Evolutionary conservation across 2,797 vertebrate species (phyloP).

Genomic region (Chaenodraco wilsoni): DNA sequence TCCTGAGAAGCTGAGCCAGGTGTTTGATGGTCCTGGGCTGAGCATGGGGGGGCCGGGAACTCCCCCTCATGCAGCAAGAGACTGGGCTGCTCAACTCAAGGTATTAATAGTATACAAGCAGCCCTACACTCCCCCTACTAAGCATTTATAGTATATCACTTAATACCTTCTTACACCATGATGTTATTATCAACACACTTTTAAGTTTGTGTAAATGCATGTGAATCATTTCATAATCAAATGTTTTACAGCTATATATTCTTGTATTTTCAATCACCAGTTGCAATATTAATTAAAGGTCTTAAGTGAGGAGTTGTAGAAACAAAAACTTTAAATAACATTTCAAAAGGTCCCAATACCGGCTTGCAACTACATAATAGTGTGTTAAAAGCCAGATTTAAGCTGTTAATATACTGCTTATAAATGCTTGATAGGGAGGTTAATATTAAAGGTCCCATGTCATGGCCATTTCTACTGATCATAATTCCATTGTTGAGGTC

Average conservation of each 20-base stretch:
- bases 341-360: background rate
- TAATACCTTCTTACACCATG: background rate
- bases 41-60: slow-evolving; percentile 50
- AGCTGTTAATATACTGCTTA: background rate
- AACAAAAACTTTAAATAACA: background rate
- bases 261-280: background rate
- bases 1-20: slow-evolving; percentile 84
- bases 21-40: slow-evolving; percentile 74
- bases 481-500: too few species aligned
- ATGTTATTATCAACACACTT: background rate
- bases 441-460: background rate
- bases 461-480: too few species aligned
- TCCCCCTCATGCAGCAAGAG: slow-evolving; percentile 45
- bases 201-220: background rate
- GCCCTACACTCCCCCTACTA: background rate
- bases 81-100: slow-evolving; percentile 86
- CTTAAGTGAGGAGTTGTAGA: background rate
- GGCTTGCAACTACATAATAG: too few species aligned
- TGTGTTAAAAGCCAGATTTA: background rate
- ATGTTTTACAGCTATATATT: background rate
- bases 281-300: background rate
- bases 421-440: background rate
- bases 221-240: background rate
- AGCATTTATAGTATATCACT: background rate
- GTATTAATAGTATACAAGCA: slow-evolving; percentile 29